Base-by-base conservation (phyloP, 2,888 invertebrate genomes). In the Drosophila anomalata region DNA sequence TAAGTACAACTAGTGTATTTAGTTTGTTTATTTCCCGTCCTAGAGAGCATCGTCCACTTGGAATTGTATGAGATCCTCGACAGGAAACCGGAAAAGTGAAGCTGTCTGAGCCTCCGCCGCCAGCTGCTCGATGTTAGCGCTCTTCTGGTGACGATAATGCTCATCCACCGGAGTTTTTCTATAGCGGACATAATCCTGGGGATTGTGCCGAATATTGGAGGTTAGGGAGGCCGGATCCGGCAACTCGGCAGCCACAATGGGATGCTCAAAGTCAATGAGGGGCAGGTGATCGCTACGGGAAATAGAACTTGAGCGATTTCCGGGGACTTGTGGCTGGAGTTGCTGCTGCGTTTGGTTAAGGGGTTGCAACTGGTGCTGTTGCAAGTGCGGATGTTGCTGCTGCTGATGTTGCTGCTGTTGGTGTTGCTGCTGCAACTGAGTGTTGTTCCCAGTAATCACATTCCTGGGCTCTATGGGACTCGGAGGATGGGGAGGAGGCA, bases 31-130 rank as follows among this genome's bases (percentile, higher is more conserved):
- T 29, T 55, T 12, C 20, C 11, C 17, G 4, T 14, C 31, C 77
- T 79, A 90, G 76, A 90, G 85, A 14, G 91, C 91, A 76, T 91
- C 91, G 39, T 91, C 90, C 24, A 90, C 91, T 61, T 91, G 91
- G 62, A 91, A 91, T 56, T 90, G 89, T 75, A 91, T 89, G 26
- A 91, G 71, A 76, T 91, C 91, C 77, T 91, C 91, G 2, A 91
- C 91, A 14, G 91, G 91, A 73, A 91, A 91, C 2, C 91, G 89
- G 55, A 91, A 91, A 0, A 91, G 79, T 4, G 91, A 91, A 44
- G 90, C 90, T 2, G 90, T 81, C 56, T 85, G 87, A 12, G 90
- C 90, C 73, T 90, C 90, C 9, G 90, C 82, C 0, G 89, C 90
- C 73, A 90, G 39, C 63, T 90, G 90, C 57, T 90, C 90, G 20